These are phyloP conservation scores for Nilaparvata lugens DNA, from an alignment of 1,140 invertebrate genomes.

Conservation along the genomic window DNA sequence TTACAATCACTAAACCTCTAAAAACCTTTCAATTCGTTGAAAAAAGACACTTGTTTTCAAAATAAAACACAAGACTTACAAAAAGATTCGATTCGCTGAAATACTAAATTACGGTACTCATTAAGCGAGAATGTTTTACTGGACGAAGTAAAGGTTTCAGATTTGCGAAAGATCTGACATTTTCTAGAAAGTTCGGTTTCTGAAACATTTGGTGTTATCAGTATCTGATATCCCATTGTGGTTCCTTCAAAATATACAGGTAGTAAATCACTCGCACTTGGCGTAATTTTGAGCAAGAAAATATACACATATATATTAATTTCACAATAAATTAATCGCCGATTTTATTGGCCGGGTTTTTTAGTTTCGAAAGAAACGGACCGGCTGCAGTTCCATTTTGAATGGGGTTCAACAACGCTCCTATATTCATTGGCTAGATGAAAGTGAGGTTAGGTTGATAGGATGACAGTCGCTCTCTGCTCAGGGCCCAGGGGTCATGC, in stretches of 20 bases:
- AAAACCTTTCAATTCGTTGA: conserved; percentile 21
- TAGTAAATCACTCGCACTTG: not conserved
- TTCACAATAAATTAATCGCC: not conserved
- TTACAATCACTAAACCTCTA: conserved; percentile 33
- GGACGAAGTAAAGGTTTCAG: not conserved
- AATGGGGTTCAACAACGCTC: not conserved
- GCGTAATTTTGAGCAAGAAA: conserved; percentile 3
- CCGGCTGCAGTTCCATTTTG: not conserved
- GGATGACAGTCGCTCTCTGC: not conserved
- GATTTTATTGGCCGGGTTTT: not conserved
- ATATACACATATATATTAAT: not conserved
- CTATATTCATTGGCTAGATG: not conserved
- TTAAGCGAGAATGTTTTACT: not conserved
- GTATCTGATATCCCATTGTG: not conserved
- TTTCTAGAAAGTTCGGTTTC: not conserved
- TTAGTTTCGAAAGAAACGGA: not conserved
- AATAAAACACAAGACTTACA: no score
- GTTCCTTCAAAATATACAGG: not conserved
- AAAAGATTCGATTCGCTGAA: no score
- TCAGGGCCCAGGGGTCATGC: conserved; percentile 46
- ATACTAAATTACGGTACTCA: not conserved
- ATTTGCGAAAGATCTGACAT: not conserved
- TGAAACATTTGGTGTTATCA: not conserved
- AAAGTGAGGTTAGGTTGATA: not conserved
- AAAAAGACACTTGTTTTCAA: conserved; percentile 8